phyloP scores from a whole-genome alignment of 2,888 invertebrate species.

The Polylopha cassiicola region DNA sequence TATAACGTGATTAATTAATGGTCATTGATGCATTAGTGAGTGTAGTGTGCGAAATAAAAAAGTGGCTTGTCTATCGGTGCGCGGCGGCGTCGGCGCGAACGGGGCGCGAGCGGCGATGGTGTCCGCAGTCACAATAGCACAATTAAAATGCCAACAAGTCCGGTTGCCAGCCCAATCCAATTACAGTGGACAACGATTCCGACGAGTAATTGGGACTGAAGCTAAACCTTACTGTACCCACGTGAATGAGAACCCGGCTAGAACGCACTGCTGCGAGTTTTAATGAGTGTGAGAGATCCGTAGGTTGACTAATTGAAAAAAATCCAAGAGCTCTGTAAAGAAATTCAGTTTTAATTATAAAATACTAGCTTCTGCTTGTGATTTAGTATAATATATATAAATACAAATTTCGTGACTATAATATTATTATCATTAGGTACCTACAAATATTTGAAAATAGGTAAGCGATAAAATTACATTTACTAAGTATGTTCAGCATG shows the following conservation, averaged over 20 bases:
- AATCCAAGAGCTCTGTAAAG: too few species aligned
- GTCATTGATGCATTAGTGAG: constrained; percentile 39
- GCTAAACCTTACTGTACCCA: constrained; percentile 59
- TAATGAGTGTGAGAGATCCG: too few species aligned
- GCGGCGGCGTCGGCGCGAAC: constrained; percentile 50
- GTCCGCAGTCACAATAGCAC: constrained; percentile 75
- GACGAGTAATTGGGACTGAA: constrained; percentile 72
- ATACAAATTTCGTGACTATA: too few species aligned
- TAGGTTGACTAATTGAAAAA: too few species aligned
- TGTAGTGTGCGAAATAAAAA: constrained; percentile 52
- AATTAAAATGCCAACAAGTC: constrained; percentile 78
- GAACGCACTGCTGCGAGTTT: constrained; percentile 38
- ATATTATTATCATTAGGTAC: too few species aligned
- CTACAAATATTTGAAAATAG: too few species aligned
- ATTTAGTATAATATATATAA: too few species aligned
- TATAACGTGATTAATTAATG: constrained; percentile 29
- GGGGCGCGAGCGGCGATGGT: constrained; percentile 52
- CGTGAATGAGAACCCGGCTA: constrained; percentile 48
- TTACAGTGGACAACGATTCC: constrained; percentile 75
- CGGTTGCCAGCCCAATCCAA: constrained; percentile 74
- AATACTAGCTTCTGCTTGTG: background rate
- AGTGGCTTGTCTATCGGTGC: constrained; percentile 51
- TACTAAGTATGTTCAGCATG: too few species aligned
- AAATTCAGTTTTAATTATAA: background rate
- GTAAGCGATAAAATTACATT: too few species aligned